Evolutionary conservation across 2,113 vertebrate species (phyloP).

Genomic region (Apaloderma vittatum): DNA sequence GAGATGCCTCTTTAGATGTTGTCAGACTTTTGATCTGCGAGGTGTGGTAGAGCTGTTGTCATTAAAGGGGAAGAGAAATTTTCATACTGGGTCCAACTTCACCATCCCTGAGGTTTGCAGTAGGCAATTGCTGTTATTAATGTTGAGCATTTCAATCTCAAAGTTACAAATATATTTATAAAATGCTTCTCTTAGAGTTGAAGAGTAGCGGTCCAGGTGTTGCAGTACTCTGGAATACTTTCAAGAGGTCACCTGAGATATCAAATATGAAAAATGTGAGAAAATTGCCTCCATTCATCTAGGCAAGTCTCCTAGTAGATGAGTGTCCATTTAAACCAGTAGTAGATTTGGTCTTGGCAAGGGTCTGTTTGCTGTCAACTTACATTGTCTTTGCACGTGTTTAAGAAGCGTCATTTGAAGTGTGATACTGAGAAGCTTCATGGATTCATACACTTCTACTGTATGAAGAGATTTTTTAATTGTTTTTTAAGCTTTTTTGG

Average conservation of each 20-base stretch:
- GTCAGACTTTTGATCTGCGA: not conserved
- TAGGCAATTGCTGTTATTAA: not conserved
- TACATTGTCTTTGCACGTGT: not conserved
- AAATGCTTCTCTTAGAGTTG: not conserved
- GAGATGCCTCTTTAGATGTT: not conserved
- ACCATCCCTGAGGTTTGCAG: not conserved
- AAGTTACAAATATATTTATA: not conserved
- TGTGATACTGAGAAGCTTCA: not conserved
- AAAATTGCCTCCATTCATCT: not conserved
- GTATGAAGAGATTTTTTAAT: not conserved
- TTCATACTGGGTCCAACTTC: not conserved
- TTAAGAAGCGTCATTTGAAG: not conserved
- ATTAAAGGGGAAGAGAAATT: not conserved
- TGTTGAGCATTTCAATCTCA: not conserved
- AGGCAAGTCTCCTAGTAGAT: not conserved
- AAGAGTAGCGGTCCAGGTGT: rapidly evolving
- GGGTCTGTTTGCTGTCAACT: not conserved
- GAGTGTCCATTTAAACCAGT: not conserved
- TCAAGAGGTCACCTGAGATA: not conserved
- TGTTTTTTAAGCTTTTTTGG: not conserved
- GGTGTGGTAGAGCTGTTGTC: not conserved
- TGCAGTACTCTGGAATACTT: not conserved
- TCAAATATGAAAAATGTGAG: not conserved
- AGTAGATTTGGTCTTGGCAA: not conserved
- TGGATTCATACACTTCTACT: not conserved